These are phyloP conservation scores for Aspidoscelis tigris DNA, from an alignment of 2,113 vertebrate species.

Conservation along the genomic window DNA sequence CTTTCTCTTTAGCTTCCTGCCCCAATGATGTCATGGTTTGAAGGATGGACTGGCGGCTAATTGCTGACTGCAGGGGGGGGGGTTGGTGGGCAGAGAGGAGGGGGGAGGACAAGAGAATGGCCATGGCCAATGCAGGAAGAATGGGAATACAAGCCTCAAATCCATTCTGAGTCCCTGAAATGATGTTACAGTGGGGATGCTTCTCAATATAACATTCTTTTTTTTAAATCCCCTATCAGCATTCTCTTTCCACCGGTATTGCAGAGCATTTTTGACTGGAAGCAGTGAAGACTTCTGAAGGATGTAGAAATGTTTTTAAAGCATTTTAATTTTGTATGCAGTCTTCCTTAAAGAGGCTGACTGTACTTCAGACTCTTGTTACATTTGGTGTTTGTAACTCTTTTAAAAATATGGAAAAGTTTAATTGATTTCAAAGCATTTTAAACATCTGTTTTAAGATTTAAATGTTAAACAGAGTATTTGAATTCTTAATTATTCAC, in stretches of 20 bases:
- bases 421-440: not conserved
- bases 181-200: not conserved
- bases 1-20: too few species aligned
- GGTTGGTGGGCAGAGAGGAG: too few species aligned
- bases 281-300: not conserved
- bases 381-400: not conserved
- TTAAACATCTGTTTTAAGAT: not conserved
- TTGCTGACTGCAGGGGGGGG: too few species aligned
- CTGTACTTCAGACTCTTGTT: not conserved
- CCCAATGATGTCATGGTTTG: too few species aligned
- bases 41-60: too few species aligned
- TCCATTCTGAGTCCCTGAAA: not conserved
- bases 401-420: not conserved
- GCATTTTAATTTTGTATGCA: not conserved
- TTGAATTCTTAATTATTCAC: not conserved
- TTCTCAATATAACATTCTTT: not conserved
- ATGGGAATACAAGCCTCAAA: too few species aligned
- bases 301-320: not conserved
- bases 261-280: slow-evolving; percentile 2
- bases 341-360: not conserved
- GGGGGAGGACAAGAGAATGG: too few species aligned
- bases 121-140: too few species aligned
- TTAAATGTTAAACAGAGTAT: not conserved
- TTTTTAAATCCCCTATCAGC: not conserved
- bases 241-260: not conserved